Evolutionary conservation across 2,113 vertebrate genomes (phyloP).

Genomic region (Heterocephalus glaber): DNA sequence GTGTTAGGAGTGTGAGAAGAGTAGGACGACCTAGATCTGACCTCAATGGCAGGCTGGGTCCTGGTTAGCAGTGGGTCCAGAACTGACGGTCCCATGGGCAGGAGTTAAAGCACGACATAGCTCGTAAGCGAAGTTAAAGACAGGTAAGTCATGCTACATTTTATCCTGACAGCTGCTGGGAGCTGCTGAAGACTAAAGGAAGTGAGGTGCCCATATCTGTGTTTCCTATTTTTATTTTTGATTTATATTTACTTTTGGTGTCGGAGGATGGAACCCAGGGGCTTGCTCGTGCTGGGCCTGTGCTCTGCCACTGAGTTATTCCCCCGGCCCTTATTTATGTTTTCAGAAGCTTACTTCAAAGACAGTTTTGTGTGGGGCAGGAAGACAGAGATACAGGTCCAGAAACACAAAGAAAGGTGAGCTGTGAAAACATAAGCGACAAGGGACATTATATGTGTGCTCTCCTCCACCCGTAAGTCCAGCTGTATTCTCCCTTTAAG

Average conservation of each 20-base stretch:
- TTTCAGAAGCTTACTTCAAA: not conserved
- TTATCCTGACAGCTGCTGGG: not conserved
- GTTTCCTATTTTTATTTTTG: not conserved
- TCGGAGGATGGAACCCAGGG: not conserved
- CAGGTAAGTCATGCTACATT: not conserved
- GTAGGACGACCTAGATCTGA: not conserved
- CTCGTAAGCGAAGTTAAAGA: not conserved
- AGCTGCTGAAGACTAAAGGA: not conserved
- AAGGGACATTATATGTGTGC: fast-evolving
- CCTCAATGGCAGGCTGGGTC: not conserved
- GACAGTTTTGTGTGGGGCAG: not conserved
- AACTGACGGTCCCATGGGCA: fast-evolving
- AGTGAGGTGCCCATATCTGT: not conserved
- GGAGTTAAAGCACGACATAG: not conserved
- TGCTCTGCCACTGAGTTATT: not conserved
- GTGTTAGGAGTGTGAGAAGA: not conserved
- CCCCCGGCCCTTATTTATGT: not conserved
- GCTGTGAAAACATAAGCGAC: not conserved
- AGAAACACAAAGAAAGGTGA: not conserved
- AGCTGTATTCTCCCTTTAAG: not conserved
- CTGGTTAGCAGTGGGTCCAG: not conserved
- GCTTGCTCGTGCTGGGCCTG: too few relatives aligned
- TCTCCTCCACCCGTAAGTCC: not conserved
- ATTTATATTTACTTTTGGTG: not conserved
- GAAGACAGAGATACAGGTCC: not conserved